These are phyloP conservation scores for Serripes groenlandicus DNA, from an alignment of 2,888 invertebrate genomes.

Conservation along the genomic window DNA sequence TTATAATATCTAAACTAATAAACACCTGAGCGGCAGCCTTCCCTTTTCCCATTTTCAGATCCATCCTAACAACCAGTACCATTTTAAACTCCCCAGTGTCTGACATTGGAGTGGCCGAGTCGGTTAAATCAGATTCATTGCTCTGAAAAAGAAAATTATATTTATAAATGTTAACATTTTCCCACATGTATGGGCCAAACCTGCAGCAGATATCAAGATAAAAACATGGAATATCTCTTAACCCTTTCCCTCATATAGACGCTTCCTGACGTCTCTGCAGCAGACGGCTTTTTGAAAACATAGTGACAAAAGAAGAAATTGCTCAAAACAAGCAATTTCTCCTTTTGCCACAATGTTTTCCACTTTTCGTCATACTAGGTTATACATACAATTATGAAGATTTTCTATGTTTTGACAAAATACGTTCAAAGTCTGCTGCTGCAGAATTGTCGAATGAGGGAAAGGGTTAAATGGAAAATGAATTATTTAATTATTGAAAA, in stretches of 20 bases:
- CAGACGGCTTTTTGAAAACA: neutral
- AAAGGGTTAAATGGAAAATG: too few species aligned
- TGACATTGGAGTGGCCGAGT: constrained; percentile 21
- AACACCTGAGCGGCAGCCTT: constrained; percentile 94
- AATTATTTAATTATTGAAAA: too few species aligned
- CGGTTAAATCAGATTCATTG: constrained; percentile 35
- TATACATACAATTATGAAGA: too few species aligned
- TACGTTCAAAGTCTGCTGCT: too few species aligned
- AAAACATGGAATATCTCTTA: too few species aligned
- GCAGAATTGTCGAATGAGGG: too few species aligned
- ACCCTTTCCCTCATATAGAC: too few species aligned
- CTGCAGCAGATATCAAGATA: too few species aligned
- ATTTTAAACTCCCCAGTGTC: constrained; percentile 89
- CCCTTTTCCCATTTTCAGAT: constrained; percentile 97
- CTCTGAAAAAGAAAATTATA: neutral
- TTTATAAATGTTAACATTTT: neutral
- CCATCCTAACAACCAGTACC: constrained; percentile 94
- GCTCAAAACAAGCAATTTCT: neutral
- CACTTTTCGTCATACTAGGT: too few species aligned
- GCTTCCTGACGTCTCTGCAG: too few species aligned
- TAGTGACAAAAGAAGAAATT: neutral
- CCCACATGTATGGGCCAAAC: neutral
- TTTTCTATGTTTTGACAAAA: too few species aligned
- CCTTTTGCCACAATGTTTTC: neutral
- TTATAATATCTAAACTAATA: neutral